phyloP scores from a whole-genome alignment of 2,113 vertebrate genomes.

The Corythaixoides concolor region DNA sequence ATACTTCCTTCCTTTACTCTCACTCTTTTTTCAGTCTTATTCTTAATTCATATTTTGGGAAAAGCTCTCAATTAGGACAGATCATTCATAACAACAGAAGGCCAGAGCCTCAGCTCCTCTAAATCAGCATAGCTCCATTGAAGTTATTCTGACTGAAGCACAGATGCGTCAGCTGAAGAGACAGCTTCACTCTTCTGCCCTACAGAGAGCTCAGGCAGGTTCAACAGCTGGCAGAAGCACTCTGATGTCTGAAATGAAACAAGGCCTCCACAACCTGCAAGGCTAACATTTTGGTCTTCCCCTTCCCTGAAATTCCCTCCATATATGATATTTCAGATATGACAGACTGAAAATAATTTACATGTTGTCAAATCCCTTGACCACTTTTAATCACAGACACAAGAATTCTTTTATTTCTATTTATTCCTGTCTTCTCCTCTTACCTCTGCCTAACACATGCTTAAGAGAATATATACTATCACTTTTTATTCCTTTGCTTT shows the following conservation, averaged over 20 bases:
- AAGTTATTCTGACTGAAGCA: neutral
- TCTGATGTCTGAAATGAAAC: neutral
- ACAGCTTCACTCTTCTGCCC: neutral
- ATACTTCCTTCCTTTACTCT: neutral
- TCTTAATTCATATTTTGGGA: neutral
- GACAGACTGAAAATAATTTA: neutral
- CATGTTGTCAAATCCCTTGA: neutral
- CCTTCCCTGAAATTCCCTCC: neutral
- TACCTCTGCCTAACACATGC: constrained; percentile 43
- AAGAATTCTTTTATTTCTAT: neutral
- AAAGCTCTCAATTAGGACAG: neutral
- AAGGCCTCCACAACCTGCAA: neutral
- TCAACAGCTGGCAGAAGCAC: neutral
- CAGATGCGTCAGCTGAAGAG: neutral
- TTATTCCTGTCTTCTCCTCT: neutral
- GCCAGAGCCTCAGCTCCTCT: neutral
- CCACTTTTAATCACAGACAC: neutral
- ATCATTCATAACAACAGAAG: neutral
- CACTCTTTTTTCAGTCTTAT: neutral
- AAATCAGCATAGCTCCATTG: neutral
- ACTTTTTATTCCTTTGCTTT: constrained; percentile 6
- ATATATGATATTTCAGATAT: neutral
- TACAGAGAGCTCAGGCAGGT: neutral
- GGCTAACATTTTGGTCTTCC: neutral
- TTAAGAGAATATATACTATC: neutral